Percentiles rank a stretch among this genome's conserved stretches.
phyloP scores from a whole-genome alignment of 1,140 invertebrate species.

The Doryteuthis pealeii region DNA sequence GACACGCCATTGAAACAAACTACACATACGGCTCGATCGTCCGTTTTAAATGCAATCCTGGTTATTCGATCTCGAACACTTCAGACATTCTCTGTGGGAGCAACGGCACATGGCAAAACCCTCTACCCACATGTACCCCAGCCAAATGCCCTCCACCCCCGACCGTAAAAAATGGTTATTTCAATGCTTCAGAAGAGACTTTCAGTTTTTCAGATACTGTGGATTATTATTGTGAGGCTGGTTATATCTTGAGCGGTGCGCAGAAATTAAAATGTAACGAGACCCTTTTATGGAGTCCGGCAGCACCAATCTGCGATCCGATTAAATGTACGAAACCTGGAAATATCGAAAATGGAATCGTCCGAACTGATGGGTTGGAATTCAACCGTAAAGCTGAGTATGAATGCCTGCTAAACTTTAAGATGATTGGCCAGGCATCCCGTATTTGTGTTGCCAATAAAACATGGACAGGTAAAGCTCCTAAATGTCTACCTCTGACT shows the following conservation, averaged over 20 bases:
- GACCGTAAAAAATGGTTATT: constrained; percentile 41
- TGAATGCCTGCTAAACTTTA: constrained; percentile 75
- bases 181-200: constrained; percentile 13
- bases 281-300: constrained; percentile 30
- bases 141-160: constrained; percentile 37
- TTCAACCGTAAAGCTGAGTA: constrained; percentile 65
- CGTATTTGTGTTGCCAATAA: constrained; percentile 77
- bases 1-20: constrained; percentile 26
- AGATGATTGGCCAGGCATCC: constrained; percentile 73
- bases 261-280: constrained; percentile 19
- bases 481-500: constrained; percentile 73
- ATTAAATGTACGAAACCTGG: constrained; percentile 37
- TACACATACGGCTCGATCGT: constrained; percentile 36
- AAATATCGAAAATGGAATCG: constrained; percentile 41
- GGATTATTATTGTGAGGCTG: constrained; percentile 64
- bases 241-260: constrained; percentile 29
- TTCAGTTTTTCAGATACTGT: constrained; percentile 35
- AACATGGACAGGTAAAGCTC: constrained; percentile 81
- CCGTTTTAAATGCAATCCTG: constrained; percentile 78
- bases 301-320: constrained; percentile 45
- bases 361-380: constrained; percentile 24
- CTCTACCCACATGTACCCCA: constrained; percentile 50
- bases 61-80: constrained; percentile 63
- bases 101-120: constrained; percentile 55
- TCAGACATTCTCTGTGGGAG: constrained; percentile 50